Evolutionary conservation across 2,888 invertebrate species (phyloP).

Genomic region (Carpatolechia fugitivella): DNA sequence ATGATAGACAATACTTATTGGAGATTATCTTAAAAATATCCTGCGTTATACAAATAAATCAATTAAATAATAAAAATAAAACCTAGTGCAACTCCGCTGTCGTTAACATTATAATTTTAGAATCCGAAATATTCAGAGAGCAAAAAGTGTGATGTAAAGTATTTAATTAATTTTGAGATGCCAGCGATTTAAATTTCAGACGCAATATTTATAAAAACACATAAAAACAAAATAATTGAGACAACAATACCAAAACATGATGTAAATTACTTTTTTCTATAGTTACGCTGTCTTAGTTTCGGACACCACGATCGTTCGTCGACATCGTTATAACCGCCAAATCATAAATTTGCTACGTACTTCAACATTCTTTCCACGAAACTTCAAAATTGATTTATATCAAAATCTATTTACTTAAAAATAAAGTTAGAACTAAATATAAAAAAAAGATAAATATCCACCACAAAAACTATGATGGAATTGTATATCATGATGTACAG

Average conservation of each 20-base stretch:
- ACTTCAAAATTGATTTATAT: too few relatives aligned
- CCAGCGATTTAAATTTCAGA: not conserved
- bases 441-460: not conserved
- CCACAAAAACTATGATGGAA: not conserved
- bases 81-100: not conserved
- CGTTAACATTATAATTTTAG: not conserved
- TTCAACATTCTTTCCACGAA: too few relatives aligned
- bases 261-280: too few relatives aligned
- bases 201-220: not conserved
- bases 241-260: too few relatives aligned
- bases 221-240: too few relatives aligned
- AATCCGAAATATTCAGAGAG: slow-evolving; percentile 2
- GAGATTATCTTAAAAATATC: slow-evolving; percentile 34
- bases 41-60: slow-evolving; percentile 4
- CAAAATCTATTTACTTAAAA: not conserved
- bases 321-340: too few relatives aligned
- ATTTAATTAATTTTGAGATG: not conserved
- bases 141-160: not conserved
- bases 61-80: not conserved
- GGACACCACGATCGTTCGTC: too few relatives aligned
- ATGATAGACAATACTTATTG: slow-evolving; percentile 47
- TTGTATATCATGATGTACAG: not conserved
- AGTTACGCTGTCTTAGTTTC: too few relatives aligned
- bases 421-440: not conserved
- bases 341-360: too few relatives aligned